Conservation (phyloP, 2,888 invertebrate species). For the Phaonia tiefii region DNA sequence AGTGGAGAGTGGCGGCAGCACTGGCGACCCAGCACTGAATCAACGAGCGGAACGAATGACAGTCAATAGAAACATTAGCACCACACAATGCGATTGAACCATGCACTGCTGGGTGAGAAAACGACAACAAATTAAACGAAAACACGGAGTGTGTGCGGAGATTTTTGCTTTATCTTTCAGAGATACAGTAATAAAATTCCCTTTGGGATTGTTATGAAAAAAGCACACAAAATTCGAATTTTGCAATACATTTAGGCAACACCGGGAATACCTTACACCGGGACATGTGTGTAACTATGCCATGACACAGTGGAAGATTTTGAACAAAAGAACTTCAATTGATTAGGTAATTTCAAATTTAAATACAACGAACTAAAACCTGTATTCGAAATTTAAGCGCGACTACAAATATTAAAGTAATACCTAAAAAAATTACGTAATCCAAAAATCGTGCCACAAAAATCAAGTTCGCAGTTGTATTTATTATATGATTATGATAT, state of each 20-base stretch:
- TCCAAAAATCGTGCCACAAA: too few species aligned
- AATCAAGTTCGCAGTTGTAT: too few species aligned
- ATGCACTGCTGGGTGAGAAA: too few species aligned
- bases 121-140: conserved; percentile 39
- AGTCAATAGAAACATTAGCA: conserved; percentile 63
- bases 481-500: too few species aligned
- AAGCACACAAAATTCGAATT: conserved; percentile 26
- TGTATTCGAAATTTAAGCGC: too few species aligned
- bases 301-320: too few species aligned
- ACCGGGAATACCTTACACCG: conserved; percentile 55
- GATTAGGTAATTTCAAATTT: too few species aligned
- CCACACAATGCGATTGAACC: conserved; percentile 45
- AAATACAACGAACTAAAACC: too few species aligned
- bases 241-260: conserved; percentile 34
- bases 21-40: conserved; percentile 9
- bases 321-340: too few species aligned
- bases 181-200: conserved; percentile 58
- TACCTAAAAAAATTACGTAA: too few species aligned
- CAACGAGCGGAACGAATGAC: conserved; percentile 46
- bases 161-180: conserved; percentile 47
- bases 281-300: conserved; percentile 19
- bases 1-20: neutral
- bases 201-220: conserved; percentile 52
- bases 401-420: too few species aligned
- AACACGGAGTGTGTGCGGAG: conserved; percentile 37